Conservation (phyloP, 2,888 invertebrate genomes). For the Noctua comes region DNA sequence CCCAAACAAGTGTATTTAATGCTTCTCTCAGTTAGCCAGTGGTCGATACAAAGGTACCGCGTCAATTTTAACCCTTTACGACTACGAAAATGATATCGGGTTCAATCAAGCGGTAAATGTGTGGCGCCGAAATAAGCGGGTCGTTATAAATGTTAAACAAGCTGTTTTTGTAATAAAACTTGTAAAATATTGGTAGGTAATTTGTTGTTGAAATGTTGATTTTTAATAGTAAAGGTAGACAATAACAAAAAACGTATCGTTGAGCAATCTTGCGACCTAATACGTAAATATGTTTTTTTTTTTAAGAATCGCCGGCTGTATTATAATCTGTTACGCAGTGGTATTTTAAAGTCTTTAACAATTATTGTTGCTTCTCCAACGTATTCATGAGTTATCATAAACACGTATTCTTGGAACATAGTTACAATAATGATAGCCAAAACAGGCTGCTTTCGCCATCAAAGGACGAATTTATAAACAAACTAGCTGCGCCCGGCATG, state of each 20-base stretch:
- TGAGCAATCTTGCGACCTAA: neutral
- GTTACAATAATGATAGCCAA: neutral
- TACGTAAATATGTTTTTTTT: neutral
- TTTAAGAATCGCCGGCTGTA: neutral
- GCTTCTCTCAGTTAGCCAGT: slow-evolving; percentile 53
- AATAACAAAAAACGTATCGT: neutral
- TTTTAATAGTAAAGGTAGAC: neutral
- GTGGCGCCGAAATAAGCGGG: slow-evolving; percentile 61
- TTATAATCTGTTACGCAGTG: neutral
- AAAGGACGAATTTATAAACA: neutral
- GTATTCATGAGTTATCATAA: neutral
- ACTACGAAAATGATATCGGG: slow-evolving; percentile 62
- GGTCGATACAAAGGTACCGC: slow-evolving; percentile 63
- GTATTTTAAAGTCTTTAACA: neutral
- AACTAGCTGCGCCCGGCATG: no score
- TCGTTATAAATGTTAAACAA: slow-evolving; percentile 3
- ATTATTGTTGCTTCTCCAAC: neutral
- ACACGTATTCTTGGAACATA: neutral
- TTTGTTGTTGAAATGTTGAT: neutral
- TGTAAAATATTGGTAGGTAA: neutral
- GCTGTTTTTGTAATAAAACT: neutral
- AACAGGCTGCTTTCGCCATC: neutral
- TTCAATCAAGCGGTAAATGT: slow-evolving; percentile 63
- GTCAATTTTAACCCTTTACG: slow-evolving; percentile 64
- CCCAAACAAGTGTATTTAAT: slow-evolving; percentile 63